phyloP scores from a whole-genome alignment of 2,888 invertebrate species.

The Chrysolina oricalcia region DNA sequence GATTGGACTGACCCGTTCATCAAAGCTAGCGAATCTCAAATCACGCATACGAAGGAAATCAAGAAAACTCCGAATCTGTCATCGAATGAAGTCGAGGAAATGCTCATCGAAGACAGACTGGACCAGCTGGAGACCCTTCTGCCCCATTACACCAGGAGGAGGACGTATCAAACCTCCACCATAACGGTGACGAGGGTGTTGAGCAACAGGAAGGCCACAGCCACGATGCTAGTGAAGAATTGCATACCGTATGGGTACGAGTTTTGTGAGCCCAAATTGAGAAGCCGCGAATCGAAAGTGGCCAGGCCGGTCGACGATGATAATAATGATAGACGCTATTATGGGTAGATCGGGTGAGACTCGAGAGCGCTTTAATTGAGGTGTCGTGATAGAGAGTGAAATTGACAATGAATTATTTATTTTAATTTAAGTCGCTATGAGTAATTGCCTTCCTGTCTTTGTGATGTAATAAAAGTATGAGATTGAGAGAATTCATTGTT shows the following conservation, averaged over 20 bases:
- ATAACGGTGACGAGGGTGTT: constrained; percentile 68
- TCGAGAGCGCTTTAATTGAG: constrained; percentile 10
- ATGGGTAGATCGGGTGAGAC: constrained; percentile 36
- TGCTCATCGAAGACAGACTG: constrained; percentile 69
- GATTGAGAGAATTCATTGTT: not conserved
- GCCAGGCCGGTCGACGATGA: constrained; percentile 47
- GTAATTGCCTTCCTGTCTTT: not conserved
- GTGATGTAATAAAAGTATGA: not conserved
- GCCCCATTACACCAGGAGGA: constrained; percentile 67
- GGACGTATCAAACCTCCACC: constrained; percentile 67
- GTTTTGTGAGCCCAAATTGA: constrained; percentile 61
- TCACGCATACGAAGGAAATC: constrained; percentile 48
- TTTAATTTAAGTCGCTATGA: not conserved
- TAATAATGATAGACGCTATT: constrained; percentile 52
- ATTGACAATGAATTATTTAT: constrained; percentile 16
- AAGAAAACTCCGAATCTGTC: constrained; percentile 61
- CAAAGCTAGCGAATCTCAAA: constrained; percentile 58
- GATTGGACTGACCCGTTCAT: constrained; percentile 32
- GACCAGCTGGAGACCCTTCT: constrained; percentile 68
- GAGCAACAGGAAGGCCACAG: constrained; percentile 64
- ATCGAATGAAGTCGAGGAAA: constrained; percentile 58
- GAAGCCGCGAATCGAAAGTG: constrained; percentile 60
- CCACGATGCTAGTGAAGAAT: constrained; percentile 68
- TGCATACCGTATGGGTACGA: constrained; percentile 68
- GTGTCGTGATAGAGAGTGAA: constrained; percentile 39